phyloP scores from a whole-genome alignment of 2,797 vertebrate species.

The Gastrophryne carolinensis region DNA sequence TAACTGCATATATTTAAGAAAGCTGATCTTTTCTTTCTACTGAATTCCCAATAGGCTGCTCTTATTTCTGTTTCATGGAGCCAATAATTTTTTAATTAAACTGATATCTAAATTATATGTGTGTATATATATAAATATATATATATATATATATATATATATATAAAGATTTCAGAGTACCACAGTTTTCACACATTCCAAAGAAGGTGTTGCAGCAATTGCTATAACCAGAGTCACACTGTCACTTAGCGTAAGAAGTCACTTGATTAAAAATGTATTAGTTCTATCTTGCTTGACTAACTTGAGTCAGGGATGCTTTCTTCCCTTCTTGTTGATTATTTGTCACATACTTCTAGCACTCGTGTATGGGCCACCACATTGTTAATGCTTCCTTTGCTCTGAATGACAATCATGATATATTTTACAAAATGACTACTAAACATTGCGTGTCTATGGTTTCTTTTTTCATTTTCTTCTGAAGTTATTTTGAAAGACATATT shows the following conservation, averaged over 20 bases:
- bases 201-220: no score
- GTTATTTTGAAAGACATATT: not conserved
- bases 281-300: not conserved
- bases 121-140: no score
- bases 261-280: conserved; percentile 20
- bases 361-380: not conserved
- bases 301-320: not conserved
- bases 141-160: no score
- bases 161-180: no score
- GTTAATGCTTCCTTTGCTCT: conserved; percentile 10
- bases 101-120: no score
- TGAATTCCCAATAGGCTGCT: no score
- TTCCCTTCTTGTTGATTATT: not conserved
- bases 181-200: no score
- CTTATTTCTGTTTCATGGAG: no score
- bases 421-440: not conserved
- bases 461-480: not conserved
- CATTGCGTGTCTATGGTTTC: not conserved
- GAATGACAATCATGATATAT: not conserved
- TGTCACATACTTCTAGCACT: conserved; percentile 12
- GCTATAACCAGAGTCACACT: no score
- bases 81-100: no score
- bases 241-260: not conserved
- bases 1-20: no score
- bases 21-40: no score